phyloP scores from a whole-genome alignment of 2,113 vertebrate species.

The Chunga burmeisteri region DNA sequence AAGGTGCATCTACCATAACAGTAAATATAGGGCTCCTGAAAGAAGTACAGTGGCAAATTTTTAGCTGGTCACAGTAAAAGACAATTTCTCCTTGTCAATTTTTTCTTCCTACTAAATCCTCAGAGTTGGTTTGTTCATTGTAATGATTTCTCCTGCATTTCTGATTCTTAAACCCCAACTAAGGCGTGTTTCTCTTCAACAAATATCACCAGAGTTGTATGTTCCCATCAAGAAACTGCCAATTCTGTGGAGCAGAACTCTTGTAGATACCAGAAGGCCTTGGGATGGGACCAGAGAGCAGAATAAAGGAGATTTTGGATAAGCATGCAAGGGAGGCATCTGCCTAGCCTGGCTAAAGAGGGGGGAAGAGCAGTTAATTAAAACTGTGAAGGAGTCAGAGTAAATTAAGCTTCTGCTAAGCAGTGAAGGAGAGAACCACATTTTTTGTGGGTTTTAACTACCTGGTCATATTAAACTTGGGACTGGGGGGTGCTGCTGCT shows the following conservation, averaged over 20 bases:
- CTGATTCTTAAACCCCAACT: not conserved
- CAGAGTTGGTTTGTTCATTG: not conserved
- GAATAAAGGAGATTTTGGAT: not conserved
- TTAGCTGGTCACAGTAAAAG: not conserved
- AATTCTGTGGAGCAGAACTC: not conserved
- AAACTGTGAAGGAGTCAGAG: not conserved
- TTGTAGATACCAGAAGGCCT: not conserved
- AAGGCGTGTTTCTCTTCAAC: not conserved
- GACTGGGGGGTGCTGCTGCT: not conserved
- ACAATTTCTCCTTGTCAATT: not conserved
- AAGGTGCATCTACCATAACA: not conserved
- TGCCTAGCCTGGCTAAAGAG: not conserved
- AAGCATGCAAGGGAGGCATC: not conserved
- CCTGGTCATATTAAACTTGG: not conserved
- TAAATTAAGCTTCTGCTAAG: not conserved
- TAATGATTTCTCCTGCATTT: not conserved
- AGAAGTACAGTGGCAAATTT: not conserved
- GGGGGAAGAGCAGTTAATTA: not conserved
- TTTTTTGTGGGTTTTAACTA: not conserved
- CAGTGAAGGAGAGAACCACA: not conserved
- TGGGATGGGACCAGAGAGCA: fast-evolving
- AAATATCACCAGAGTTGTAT: not conserved
- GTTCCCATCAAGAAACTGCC: not conserved
- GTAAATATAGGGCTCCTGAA: not conserved
- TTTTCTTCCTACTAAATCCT: not conserved